Evolutionary conservation across 2,113 vertebrate species (phyloP), one percentile per base, ranked within the genome.

Genomic region (Paedocypris sp.): DNA sequence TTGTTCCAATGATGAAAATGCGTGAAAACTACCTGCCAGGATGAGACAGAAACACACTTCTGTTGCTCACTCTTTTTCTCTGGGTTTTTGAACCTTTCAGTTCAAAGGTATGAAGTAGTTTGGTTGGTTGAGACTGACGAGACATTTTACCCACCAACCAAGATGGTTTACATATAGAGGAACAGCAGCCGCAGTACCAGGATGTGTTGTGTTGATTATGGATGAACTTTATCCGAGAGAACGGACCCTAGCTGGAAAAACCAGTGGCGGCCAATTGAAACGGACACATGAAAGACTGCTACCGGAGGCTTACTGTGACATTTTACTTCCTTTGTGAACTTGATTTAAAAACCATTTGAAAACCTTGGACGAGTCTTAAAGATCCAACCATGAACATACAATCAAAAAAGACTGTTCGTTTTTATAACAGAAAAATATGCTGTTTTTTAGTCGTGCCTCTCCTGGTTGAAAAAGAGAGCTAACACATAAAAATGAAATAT

Each of bases 291-390:
- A 78, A 63, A 38, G 41, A 53, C 65, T 68, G 60, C 51, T 71
- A 76, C 72, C 76, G 65, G 71, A 62, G 72, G 70, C 58, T 70
- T 62, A 78, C 73, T 73, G 75, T 81, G 73, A 82, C 71, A 62
- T 50, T 71, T 48, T 60, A 26, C 54, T 59, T 73, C 23, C 52
- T 67, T 71, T 43, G 54, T 59, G 13, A 43, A 64, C 38, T 12
- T 23, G 54, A 58, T 35, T 62, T 31, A 45, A 4, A 49, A 9
- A 36, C 66, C 56, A 28, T n/a, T n/a, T n/a, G n/a, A n/a, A n/a
- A n/a, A n/a, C n/a, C 48, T 63, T 45, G 56, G 64, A 28, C 11
- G 45, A 46, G 64, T 46, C 59, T 51, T 53, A 51, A 57, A 45
- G 53, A 66, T 50, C 35, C 4, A 50, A 61, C 36, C 33, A 36